A percentile compares a stretch with the other conserved stretches of the same genome.
Conservation (phyloP, 2,888 invertebrate genomes). For the Acronicta psi region DNA sequence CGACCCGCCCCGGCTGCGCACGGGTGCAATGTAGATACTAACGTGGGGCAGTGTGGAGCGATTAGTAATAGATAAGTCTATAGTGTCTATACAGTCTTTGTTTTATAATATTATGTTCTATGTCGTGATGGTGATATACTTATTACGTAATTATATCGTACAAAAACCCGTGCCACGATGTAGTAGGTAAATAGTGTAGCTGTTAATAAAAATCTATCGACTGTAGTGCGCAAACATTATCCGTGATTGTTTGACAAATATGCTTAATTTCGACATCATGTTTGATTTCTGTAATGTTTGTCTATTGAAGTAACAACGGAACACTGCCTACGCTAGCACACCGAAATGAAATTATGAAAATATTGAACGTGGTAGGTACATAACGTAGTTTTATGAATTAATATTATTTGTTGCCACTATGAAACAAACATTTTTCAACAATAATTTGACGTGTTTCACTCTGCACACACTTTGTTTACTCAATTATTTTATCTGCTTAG, state of each 20-base stretch:
- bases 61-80: too few relatives aligned
- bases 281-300: constrained; percentile 19
- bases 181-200: too few relatives aligned
- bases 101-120: too few relatives aligned
- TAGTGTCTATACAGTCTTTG: too few relatives aligned
- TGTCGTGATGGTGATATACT: too few relatives aligned
- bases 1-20: too few relatives aligned
- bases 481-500: constrained; percentile 50
- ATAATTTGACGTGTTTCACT: constrained; percentile 55
- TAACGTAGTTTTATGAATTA: constrained; percentile 21
- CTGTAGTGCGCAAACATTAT: background rate
- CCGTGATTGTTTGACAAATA: constrained; percentile 13
- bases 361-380: constrained; percentile 41
- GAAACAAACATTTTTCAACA: constrained; percentile 44
- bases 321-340: background rate
- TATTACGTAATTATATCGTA: too few relatives aligned
- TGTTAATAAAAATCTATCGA: too few relatives aligned
- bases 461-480: constrained; percentile 40
- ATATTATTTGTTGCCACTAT: constrained; percentile 23
- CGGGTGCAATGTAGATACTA: too few relatives aligned
- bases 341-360: constrained; percentile 9
- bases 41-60: too few relatives aligned
- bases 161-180: too few relatives aligned
- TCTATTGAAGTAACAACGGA: constrained; percentile 1
- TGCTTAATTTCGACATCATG: constrained; percentile 8